Base-by-base conservation (phyloP, 2,888 invertebrate species). In the Lasioglossum malachurum region DNA sequence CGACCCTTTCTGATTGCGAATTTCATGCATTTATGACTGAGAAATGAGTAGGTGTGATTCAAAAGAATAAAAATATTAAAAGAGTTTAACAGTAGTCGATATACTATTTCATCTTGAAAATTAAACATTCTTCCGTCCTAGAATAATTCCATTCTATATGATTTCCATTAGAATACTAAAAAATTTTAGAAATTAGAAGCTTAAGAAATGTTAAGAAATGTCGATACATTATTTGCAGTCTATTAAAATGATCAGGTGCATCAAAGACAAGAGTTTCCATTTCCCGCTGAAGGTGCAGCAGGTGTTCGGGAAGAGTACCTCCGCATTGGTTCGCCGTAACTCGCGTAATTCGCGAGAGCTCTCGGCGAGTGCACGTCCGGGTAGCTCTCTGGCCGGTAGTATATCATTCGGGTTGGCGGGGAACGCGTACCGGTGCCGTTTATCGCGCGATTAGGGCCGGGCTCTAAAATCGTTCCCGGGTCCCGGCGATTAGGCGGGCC, bases 391-490 rank as follows among this genome's bases (percentile, higher is more conserved):
- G 64, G 31, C 35, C 31, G 31, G 31, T 64, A 19, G 64, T 64
- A 64, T 64, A 64, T 64, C 64, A 64, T 64, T 64, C 64, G 64
- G 31, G 64, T 57, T 35, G 64, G 27, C 19, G 31, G 3, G 19
- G 64, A 31, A 64, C 64, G 44, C 27, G 71, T 31, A 27, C n/a
- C 16, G 38, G 0, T 41, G 14, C 19, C 31, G 31, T 31, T 81
- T 82, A 84, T 86, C 84, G 71, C 23, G 71, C 79, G 83, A 87
- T 83, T 87, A 74, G 76, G 53, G 46, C 5, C 72, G 73, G 64
- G 74, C 83, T 78, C 77, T 60, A 71, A 88, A 87, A 87, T 80
- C 79, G 75, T 78, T 85, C 57, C 38, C 64, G 35, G 53, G 31
- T 72, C 31, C 64, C 44, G 69, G 74, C 86, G 83, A 85, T 83